phyloP scores from a whole-genome alignment of 2,888 invertebrate species.

The Odiellus spinosus region DNA sequence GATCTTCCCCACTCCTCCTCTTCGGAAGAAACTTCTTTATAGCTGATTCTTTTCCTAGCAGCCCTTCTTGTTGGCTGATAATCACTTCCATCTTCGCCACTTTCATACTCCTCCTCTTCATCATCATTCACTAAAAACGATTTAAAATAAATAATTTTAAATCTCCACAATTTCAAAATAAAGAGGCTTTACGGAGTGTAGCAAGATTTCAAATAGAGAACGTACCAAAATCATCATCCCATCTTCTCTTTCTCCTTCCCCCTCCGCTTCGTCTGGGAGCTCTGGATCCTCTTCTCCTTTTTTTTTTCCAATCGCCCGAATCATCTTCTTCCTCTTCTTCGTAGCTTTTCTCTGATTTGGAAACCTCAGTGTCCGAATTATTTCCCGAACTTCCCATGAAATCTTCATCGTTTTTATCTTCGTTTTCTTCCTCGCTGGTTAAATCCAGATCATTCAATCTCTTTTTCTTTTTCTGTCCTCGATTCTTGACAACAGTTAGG shows the following conservation, averaged over 20 bases:
- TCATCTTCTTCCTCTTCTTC: conserved; percentile 9
- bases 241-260: conserved; percentile 2
- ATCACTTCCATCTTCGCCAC: conserved; percentile 3
- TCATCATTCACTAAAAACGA: conserved; percentile 2
- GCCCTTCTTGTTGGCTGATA: conserved; percentile 11
- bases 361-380: conserved; percentile 4
- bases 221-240: too few relatives aligned
- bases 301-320: conserved; percentile 5
- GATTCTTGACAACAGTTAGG: conserved; percentile 16
- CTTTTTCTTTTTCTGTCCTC: conserved; percentile 45
- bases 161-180: too few relatives aligned
- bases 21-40: conserved; percentile 12
- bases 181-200: too few relatives aligned
- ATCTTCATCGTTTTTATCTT: conserved; percentile 83
- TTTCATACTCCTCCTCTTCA: conserved; percentile 10
- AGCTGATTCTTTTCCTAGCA: conserved; percentile 13
- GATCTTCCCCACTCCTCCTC: conserved; percentile 8
- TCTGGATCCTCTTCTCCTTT: background rate
- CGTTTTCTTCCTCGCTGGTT: conserved; percentile 58
- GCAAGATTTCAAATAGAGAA: too few relatives aligned
- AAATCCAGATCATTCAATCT: conserved; percentile 64
- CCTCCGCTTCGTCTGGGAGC: background rate
- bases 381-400: conserved; percentile 9
- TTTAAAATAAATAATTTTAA: too few relatives aligned
- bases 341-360: conserved; percentile 4